A percentile compares a stretch with the other conserved stretches of the same genome.
phyloP scores from a whole-genome alignment of 1,140 invertebrate genomes.

The Drosophila lini region DNA sequence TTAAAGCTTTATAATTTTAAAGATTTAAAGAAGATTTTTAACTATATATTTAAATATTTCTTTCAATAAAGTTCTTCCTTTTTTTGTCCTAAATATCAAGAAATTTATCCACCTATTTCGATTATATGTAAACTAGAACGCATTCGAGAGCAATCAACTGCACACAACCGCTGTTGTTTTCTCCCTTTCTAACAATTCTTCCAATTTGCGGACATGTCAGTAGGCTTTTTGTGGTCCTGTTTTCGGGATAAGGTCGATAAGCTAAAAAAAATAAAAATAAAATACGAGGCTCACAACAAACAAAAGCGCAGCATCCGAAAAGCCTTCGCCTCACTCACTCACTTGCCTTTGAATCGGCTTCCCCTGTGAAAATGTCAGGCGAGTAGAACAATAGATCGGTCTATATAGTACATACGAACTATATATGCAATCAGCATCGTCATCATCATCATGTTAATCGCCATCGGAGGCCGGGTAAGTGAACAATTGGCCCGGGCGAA shows the following conservation, averaged over 20 bases:
- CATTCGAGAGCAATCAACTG: conserved; percentile 45
- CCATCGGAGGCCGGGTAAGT: conserved; percentile 51
- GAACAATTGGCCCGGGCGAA: conserved; percentile 65
- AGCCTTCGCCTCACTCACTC: conserved; percentile 21
- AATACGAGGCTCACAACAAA: conserved; percentile 55
- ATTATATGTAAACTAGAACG: conserved; percentile 6
- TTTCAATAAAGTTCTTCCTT: too few species aligned
- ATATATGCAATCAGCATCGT: conserved; percentile 14
- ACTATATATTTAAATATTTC: not conserved
- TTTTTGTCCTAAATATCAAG: not conserved
- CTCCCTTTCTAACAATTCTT: not conserved
- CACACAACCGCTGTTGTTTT: conserved; percentile 13
- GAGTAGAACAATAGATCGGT: conserved; percentile 57
- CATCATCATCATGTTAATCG: conserved; percentile 23
- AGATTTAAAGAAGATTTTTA: too few species aligned
- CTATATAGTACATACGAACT: conserved; percentile 19
- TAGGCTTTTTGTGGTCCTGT: conserved; percentile 42
- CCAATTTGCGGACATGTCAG: conserved; percentile 15
- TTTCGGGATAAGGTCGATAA: conserved; percentile 30
- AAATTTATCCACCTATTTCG: not conserved
- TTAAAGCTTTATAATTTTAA: too few species aligned
- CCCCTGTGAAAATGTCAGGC: conserved; percentile 57
- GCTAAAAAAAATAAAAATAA: conserved; percentile 1
- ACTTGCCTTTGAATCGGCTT: conserved; percentile 49
- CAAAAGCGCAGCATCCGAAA: conserved; percentile 70